Evolutionary conservation across 1,140 invertebrate genomes (phyloP), one percentile per base, ranked within the genome.

Genomic region (Hesperophylax magnus): DNA sequence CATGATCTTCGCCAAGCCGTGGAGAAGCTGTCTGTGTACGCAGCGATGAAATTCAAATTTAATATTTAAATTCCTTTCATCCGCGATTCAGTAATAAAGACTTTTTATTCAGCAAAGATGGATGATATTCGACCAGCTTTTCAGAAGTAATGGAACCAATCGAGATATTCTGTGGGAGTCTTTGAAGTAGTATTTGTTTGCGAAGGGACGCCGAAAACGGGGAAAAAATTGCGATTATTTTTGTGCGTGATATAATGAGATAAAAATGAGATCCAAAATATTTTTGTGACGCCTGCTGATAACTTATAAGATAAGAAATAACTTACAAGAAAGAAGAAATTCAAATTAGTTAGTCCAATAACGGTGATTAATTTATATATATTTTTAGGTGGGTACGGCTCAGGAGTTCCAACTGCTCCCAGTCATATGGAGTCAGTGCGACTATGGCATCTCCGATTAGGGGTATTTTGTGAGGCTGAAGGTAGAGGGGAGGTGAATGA

Each of bases 21-120:
- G 65, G 65, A 81, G 69, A n/a, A 60, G 31, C 22, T 17, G 74
- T 18, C 27, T 15, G 34, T 8, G 34, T 9, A 34, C 20, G 3
- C 39, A 17, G 71, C 22, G 27, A 75, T 75, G 56, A 77, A 77
- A 77, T 77, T 77, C 58, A 61, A 77, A 77, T 77, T 77, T 77
- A 77, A 34, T 77, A 77, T 77, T 77, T 77, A 61, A 58, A 75
- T 75, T 75, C 54, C 24, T 58, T 75, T 75, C 27, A 75, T 69
- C 65, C 34, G 34, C 65, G 65, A 69, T 47, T 47, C 65, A 22
- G 65, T 69, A 69, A 69, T 69, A 69, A 69, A 69, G 65, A 69
- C 65, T 39, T 69, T 60, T 69, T 20, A 69, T 52, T 18, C 34
- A 69, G 34, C 34, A 47, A 34, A 69, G 65, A 27, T 27, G 20